Evolutionary conservation across 2,888 invertebrate genomes (phyloP), one percentile per base, ranked within the genome.

Genomic region (Drosophila mercatorum): DNA sequence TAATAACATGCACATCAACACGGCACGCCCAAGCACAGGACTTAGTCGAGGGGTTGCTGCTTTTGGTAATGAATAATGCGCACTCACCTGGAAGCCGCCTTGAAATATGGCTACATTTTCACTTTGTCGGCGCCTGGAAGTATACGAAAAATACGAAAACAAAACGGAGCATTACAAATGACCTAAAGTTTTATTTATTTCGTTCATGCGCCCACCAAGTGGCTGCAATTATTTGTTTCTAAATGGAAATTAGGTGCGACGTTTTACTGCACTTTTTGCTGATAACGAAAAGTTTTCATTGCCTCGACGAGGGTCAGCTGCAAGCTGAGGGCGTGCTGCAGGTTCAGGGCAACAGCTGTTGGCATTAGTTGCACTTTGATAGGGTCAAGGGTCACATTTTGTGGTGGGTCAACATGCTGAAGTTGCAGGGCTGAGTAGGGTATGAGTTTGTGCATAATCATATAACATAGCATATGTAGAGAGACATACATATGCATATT

Each of bases 171-270:
- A 74, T 76, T 75, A 80, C 68, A 81, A 80, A 81, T 81, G 81
- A 76, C 68, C 72, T 60, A 63, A 68, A 76, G 69, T 76, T 73
- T 53, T 78, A 73, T 75, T 72, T 69, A 73, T 84, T 88, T 68
- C 34, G 51, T 41, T 40, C 41, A 53, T 38, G 38, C 51, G 14
- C 51, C 5, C 57, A 28, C 53, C 26, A 52, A 34, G 57, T 58
- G 49, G 14, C 28, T 44, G 49, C 36, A 40, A 46, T 46, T 69
- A 64, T 28, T 8, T 58, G 57, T 60, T 69, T 46, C 44, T 74
- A 80, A 86, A 86, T 81, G 89, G 82, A 88, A 80, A 86, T 82
- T 78, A 82, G 78, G 88, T 89, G 85, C 88, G 75, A 89, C 72
- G 64, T 60, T 89, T 72, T 72, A 83, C 76, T 78, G 88, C 86